These are phyloP conservation scores for Phortica variegata DNA, from an alignment of 1,140 invertebrate genomes.

Conservation along the genomic window DNA sequence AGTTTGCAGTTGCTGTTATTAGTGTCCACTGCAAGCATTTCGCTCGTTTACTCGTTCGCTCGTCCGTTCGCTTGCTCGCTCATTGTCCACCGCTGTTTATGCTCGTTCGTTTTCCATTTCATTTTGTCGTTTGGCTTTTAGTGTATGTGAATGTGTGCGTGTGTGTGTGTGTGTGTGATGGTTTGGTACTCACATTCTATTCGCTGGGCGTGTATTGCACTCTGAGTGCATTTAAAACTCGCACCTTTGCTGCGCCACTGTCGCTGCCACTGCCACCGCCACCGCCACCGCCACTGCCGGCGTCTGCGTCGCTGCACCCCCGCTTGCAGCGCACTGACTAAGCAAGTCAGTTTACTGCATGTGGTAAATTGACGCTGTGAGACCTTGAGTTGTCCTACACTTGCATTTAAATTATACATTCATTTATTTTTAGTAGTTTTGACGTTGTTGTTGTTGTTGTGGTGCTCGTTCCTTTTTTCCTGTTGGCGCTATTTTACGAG, in stretches of 20 bases:
- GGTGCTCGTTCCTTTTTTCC: constrained; percentile 4
- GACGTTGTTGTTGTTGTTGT: constrained; percentile 1
- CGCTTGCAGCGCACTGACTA: no score
- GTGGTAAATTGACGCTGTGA: constrained; percentile 29
- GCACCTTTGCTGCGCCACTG: constrained; percentile 16
- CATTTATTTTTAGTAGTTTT: neutral
- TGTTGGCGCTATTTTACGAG: constrained; percentile 21
- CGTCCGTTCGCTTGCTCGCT: no score
- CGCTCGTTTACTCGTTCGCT: no score
- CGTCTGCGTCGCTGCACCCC: no score
- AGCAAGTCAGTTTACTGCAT: no score
- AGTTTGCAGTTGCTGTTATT: no score
- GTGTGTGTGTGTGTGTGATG: constrained; percentile 9
- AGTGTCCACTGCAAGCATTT: no score
- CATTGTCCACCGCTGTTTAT: no score
- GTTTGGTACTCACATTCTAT: neutral
- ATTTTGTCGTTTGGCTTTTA: constrained; percentile 21
- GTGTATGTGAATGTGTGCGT: no score
- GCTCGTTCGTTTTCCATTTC: constrained; percentile 40
- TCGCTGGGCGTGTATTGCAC: neutral
- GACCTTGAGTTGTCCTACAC: constrained; percentile 34
- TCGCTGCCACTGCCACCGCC: neutral
- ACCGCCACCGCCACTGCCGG: constrained; percentile 7
- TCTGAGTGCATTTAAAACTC: no score
- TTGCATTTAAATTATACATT: constrained; percentile 31